Conservation (phyloP, 1,140 invertebrate genomes). For the Cardiocondyla obscurior region DNA sequence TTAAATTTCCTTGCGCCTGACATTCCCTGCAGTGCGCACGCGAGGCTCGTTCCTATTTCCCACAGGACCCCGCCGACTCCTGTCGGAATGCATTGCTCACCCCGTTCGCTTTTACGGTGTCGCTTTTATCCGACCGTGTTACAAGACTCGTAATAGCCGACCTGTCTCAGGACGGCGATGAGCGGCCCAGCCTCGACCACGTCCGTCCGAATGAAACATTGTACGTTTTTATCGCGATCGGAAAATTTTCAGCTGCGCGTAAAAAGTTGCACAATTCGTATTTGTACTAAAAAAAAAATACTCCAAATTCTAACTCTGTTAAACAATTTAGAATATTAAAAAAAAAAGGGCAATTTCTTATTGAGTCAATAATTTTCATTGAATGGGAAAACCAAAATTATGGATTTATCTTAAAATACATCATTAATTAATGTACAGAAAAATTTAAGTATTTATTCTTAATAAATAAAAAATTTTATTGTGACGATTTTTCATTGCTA, state of each 20-base stretch:
- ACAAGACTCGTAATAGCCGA: slow-evolving; percentile 25
- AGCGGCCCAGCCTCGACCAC: background rate
- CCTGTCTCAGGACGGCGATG: slow-evolving; percentile 19
- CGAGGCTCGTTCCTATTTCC: slow-evolving; percentile 56
- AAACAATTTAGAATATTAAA: background rate
- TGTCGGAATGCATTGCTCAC: slow-evolving; percentile 22
- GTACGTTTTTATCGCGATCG: background rate
- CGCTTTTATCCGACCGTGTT: slow-evolving; percentile 30
- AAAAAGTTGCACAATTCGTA: background rate
- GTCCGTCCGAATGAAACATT: background rate
- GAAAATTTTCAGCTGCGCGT: background rate
- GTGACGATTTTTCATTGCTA: background rate
- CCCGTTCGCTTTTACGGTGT: background rate
- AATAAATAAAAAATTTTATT: background rate
- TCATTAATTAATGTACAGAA: background rate
- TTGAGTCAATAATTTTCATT: background rate
- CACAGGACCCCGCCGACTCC: slow-evolving; percentile 44
- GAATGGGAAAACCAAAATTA: background rate
- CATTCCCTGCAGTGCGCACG: slow-evolving; percentile 1
- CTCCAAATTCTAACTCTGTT: background rate
- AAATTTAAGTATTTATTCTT: background rate
- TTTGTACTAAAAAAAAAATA: background rate
- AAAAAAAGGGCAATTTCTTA: background rate
- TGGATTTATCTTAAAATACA: background rate
- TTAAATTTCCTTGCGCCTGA: slow-evolving; percentile 65